phyloP scores from a whole-genome alignment of 2,113 vertebrate species.

The Nicator chloris region DNA sequence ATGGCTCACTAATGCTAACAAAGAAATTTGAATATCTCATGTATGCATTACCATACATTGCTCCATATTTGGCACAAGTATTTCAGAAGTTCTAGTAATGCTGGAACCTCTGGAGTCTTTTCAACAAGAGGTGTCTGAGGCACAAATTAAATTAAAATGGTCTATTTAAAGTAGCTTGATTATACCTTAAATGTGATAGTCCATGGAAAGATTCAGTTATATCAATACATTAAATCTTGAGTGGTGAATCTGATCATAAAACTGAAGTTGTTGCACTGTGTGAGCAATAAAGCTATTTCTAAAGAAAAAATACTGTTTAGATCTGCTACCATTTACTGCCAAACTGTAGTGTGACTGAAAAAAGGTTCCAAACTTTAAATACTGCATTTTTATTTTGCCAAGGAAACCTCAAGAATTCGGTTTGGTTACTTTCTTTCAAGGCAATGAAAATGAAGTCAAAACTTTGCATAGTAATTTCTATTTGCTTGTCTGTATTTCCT shows the following conservation, averaged over 20 bases:
- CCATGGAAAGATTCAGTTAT: not conserved
- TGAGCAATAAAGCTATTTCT: not conserved
- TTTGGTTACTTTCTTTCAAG: not conserved
- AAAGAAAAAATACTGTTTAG: not conserved
- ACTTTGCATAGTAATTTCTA: not conserved
- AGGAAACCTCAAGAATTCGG: not conserved
- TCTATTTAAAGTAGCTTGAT: not conserved
- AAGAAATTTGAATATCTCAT: not conserved
- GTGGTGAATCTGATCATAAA: not conserved
- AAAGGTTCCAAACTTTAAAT: not conserved
- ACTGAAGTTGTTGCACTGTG: not conserved
- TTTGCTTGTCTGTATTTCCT: not conserved
- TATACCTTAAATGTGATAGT: not conserved
- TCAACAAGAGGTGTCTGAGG: not conserved
- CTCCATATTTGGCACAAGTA: not conserved
- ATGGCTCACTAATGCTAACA: not conserved
- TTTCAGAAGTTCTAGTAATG: not conserved
- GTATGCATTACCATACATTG: not conserved
- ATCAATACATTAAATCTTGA: not conserved
- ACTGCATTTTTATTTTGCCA: not conserved
- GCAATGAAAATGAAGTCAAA: not conserved
- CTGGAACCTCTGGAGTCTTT: not conserved
- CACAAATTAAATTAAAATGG: not conserved
- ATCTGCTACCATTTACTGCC: not conserved
- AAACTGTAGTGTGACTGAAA: not conserved